These are phyloP conservation scores for Gopherus flavomarginatus DNA, from an alignment of 2,113 vertebrate genomes.

Conservation along the genomic window DNA sequence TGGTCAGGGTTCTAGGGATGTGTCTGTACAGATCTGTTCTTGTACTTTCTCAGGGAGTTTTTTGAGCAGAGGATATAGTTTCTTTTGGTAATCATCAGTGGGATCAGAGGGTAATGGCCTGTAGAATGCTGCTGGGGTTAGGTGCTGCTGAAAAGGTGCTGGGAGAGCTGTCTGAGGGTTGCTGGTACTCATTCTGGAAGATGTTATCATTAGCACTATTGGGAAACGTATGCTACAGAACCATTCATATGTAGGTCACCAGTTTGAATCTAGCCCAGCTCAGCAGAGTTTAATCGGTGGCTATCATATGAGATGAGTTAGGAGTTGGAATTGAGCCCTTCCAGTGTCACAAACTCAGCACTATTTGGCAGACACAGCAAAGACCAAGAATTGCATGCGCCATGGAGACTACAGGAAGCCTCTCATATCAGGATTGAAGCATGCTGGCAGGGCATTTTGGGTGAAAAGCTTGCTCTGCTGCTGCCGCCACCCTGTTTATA, in stretches of 20 bases:
- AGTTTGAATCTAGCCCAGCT: background rate
- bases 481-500: no score
- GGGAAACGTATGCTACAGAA: fast-evolving
- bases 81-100: no score
- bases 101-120: no score
- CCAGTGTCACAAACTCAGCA: background rate
- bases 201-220: background rate
- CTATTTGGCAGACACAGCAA: background rate
- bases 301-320: background rate
- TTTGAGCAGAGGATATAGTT: no score
- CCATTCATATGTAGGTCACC: background rate
- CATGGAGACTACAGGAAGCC: background rate
- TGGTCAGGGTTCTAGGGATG: no score
- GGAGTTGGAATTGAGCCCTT: background rate
- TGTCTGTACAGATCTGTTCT: no score
- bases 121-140: background rate
- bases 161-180: background rate
- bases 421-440: background rate
- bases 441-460: background rate
- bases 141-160: background rate
- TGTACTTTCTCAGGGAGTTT: no score
- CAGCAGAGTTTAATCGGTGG: background rate
- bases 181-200: background rate
- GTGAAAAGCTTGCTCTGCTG: background rate
- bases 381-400: background rate